A percentile compares a stretch with the other conserved stretches of the same genome.
Evolutionary conservation across 2,113 vertebrate genomes (phyloP).

Genomic region (Semnornis frantzii): DNA sequence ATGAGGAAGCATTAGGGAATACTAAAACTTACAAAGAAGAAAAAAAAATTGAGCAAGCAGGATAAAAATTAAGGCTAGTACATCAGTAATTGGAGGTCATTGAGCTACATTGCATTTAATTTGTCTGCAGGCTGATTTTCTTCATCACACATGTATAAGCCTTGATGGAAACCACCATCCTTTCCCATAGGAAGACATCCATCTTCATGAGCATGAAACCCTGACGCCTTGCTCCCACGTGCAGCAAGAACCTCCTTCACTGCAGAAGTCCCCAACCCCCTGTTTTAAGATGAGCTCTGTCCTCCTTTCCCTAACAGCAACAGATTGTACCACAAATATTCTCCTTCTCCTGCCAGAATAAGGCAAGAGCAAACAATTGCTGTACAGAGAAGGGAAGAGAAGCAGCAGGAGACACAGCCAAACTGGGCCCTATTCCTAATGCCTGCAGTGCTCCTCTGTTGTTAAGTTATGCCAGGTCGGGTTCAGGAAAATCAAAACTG

Average conservation of each 20-base stretch:
- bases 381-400: not conserved
- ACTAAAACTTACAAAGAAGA: not conserved
- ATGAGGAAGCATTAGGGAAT: not conserved
- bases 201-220: not conserved
- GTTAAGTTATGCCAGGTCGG: not conserved
- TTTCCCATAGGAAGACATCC: not conserved
- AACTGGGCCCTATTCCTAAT: not conserved
- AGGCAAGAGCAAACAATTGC: not conserved
- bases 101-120: not conserved
- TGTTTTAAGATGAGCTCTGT: not conserved
- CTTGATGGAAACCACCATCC: rapidly evolving
- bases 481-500: not conserved
- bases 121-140: rapidly evolving
- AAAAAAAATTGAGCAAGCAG: not conserved
- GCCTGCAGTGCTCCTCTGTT: not conserved
- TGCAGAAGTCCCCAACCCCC: not conserved
- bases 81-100: not conserved
- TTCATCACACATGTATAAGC: not conserved
- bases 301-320: not conserved
- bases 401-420: not conserved
- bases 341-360: not conserved
- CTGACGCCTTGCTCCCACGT: not conserved
- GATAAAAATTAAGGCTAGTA: not conserved
- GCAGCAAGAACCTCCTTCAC: not conserved
- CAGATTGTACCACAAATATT: not conserved